These are phyloP conservation scores for Rissa tridactyla DNA, from an alignment of 2,113 vertebrate genomes.

Conservation along the genomic window DNA sequence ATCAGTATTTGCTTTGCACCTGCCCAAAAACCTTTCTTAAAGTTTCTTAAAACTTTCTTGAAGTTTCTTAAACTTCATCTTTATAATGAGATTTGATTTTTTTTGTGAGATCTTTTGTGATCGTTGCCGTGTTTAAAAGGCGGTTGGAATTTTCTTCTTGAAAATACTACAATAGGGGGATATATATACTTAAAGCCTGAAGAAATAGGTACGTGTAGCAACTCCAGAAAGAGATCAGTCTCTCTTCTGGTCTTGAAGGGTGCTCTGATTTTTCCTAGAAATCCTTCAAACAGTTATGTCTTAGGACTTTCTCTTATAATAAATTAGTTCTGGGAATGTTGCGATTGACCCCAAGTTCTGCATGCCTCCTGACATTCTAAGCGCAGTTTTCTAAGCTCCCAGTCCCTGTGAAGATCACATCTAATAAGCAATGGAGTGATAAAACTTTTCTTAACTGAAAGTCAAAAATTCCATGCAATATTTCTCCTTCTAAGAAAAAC, in stretches of 20 bases:
- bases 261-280: neutral
- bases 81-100: neutral
- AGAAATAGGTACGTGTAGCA: neutral
- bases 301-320: neutral
- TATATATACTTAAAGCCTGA: neutral
- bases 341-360: neutral
- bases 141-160: neutral
- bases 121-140: neutral
- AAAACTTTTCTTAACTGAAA: neutral
- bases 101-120: neutral
- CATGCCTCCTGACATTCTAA: fast-evolving
- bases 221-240: neutral
- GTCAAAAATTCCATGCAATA: neutral
- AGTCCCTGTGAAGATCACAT: neutral
- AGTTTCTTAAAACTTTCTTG: neutral
- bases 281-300: neutral
- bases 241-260: neutral
- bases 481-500: neutral
- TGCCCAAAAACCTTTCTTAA: neutral
- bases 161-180: neutral
- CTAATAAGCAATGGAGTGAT: neutral
- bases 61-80: neutral
- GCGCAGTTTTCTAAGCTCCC: neutral
- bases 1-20: neutral
- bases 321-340: neutral